phyloP scores from a whole-genome alignment of 2,888 invertebrate genomes.

The Neoaliturus tenellus region DNA sequence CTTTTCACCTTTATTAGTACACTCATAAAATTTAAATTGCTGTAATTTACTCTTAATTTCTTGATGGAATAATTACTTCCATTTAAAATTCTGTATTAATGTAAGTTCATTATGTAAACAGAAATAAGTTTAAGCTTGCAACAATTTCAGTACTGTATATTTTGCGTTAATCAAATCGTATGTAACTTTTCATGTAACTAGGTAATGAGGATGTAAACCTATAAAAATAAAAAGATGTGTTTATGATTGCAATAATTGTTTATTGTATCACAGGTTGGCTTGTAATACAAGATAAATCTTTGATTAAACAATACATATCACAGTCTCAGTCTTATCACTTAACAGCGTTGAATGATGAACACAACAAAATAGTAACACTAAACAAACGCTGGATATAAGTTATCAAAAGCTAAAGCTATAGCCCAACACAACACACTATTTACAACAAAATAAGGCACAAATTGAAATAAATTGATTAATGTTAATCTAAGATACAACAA shows the following conservation, averaged over 20 bases:
- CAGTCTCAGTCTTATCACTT: constrained; percentile 66
- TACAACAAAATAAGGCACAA: constrained; percentile 5
- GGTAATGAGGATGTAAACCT: not conserved
- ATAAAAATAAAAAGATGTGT: constrained; percentile 3
- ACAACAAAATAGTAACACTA: constrained; percentile 39
- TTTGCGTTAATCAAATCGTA: too few species aligned
- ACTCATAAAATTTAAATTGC: too few species aligned
- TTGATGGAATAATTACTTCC: too few species aligned
- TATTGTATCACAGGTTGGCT: constrained; percentile 60
- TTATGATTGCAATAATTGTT: constrained; percentile 48
- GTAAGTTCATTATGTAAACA: too few species aligned
- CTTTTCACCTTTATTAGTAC: too few species aligned
- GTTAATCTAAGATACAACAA: not conserved
- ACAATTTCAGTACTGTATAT: too few species aligned
- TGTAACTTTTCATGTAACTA: too few species aligned
- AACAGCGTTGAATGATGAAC: constrained; percentile 43
- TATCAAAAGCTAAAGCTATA: constrained; percentile 11
- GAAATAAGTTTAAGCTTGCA: too few species aligned
- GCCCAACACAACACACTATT: constrained; percentile 35
- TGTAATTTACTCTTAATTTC: too few species aligned
- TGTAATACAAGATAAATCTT: constrained; percentile 57
- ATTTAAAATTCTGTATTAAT: too few species aligned
- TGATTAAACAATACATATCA: constrained; percentile 59
- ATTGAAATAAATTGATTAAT: not conserved
- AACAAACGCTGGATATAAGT: constrained; percentile 42